Conservation (phyloP, 1,140 invertebrate species). For the Steinernema khuongi region DNA sequence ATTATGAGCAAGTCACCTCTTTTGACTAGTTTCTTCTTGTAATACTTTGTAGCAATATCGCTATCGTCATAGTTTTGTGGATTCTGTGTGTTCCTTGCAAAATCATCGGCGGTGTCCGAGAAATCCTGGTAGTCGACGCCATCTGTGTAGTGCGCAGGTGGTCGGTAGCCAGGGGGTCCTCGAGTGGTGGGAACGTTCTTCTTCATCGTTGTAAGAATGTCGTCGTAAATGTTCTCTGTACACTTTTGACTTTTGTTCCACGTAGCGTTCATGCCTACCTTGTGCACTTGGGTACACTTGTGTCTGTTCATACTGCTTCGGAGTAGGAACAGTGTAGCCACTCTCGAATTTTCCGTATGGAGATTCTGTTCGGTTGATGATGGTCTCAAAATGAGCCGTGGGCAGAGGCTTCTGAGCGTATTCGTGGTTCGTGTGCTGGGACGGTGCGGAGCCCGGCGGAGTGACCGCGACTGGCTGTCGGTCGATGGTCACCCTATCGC, state of each 20-base stretch:
- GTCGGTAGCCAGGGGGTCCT: neutral
- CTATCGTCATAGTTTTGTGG: constrained; percentile 3
- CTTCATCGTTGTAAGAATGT: neutral
- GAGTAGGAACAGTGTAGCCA: neutral
- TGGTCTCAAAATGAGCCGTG: neutral
- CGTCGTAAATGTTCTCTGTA: neutral
- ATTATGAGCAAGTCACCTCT: neutral
- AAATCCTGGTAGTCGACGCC: neutral
- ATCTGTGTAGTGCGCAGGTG: neutral
- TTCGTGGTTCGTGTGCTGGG: neutral
- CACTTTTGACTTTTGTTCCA: neutral
- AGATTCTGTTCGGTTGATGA: neutral
- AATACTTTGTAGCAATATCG: neutral
- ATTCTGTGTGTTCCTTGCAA: constrained; percentile 1
- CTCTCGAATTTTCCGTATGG: neutral
- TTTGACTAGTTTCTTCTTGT: constrained; percentile 13
- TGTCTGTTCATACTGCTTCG: neutral
- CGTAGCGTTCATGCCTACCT: neutral
- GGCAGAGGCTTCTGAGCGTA: neutral
- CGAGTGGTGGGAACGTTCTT: neutral
- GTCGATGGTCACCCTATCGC: neutral
- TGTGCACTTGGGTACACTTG: constrained; percentile 1
- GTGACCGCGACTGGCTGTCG: neutral
- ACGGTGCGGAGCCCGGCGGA: neutral
- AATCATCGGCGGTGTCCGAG: neutral